Conservation (phyloP, 2,888 invertebrate genomes). For the Eupeodes latifasciatus region DNA sequence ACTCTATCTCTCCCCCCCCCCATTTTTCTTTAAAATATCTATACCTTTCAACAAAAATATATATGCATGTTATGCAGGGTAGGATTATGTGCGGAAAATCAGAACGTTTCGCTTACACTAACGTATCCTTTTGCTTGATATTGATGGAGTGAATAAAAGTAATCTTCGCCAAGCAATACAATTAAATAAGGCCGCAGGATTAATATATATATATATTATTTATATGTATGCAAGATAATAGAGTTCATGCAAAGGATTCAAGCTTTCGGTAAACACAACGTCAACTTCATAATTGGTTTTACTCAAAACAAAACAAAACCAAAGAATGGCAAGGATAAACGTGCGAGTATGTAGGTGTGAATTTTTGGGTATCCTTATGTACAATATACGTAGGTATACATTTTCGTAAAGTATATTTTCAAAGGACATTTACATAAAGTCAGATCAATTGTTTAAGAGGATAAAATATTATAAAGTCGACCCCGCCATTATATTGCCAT, state of each 20-base stretch:
- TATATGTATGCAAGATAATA: not conserved
- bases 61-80: not conserved
- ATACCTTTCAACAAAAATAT: not conserved
- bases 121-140: conserved; percentile 10
- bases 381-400: not conserved
- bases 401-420: not conserved
- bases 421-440: not conserved
- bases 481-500: not conserved
- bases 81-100: conserved; percentile 9
- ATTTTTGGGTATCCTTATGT: not conserved
- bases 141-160: conserved; percentile 10
- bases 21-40: not conserved
- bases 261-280: not conserved
- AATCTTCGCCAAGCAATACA: conserved; percentile 24
- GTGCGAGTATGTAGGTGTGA: not conserved
- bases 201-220: not conserved
- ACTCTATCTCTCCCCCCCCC: not conserved
- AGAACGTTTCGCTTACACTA: not conserved
- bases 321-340: not conserved
- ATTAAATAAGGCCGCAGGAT: conserved; percentile 21
- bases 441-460: conserved; percentile 18
- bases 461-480: not conserved
- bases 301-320: not conserved
- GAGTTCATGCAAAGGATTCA: not conserved
- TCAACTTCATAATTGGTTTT: conserved; percentile 23